These are phyloP conservation scores for Ciconia maguari DNA, from an alignment of 2,113 vertebrate genomes.

Conservation along the genomic window DNA sequence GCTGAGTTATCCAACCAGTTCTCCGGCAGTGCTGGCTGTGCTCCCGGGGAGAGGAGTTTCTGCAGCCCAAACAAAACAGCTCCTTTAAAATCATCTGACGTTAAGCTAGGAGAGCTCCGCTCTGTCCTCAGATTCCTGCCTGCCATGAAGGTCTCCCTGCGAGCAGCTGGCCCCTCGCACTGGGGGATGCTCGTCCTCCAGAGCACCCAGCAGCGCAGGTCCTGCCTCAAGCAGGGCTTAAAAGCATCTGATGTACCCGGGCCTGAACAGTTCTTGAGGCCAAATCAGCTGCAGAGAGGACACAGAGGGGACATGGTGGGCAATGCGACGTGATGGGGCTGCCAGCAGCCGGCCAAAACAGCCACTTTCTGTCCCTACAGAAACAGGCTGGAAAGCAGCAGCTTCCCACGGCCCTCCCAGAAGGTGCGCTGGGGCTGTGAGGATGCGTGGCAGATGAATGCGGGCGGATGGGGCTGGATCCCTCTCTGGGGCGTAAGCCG, in stretches of 20 bases:
- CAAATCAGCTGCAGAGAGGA: not conserved
- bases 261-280: not conserved
- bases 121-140: not conserved
- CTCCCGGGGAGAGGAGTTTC: not conserved
- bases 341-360: not conserved
- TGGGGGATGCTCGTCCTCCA: not conserved
- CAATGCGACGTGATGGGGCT: accelerated
- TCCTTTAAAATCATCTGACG: not conserved
- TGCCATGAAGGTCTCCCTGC: accelerated
- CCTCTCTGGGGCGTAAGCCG: not conserved
- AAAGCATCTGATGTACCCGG: not conserved
- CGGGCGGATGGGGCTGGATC: not conserved
- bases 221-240: not conserved
- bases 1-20: not conserved
- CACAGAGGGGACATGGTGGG: not conserved
- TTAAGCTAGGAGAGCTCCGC: not conserved
- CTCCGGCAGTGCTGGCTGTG: not conserved
- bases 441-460: no score
- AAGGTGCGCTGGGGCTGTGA: not conserved
- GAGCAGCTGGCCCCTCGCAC: accelerated
- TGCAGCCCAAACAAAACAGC: accelerated
- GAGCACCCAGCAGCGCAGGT: not conserved
- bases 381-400: not conserved
- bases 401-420: not conserved
- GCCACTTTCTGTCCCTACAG: not conserved